phyloP scores from a whole-genome alignment of 2,113 vertebrate genomes.

The Gymnorhina tibicen region DNA sequence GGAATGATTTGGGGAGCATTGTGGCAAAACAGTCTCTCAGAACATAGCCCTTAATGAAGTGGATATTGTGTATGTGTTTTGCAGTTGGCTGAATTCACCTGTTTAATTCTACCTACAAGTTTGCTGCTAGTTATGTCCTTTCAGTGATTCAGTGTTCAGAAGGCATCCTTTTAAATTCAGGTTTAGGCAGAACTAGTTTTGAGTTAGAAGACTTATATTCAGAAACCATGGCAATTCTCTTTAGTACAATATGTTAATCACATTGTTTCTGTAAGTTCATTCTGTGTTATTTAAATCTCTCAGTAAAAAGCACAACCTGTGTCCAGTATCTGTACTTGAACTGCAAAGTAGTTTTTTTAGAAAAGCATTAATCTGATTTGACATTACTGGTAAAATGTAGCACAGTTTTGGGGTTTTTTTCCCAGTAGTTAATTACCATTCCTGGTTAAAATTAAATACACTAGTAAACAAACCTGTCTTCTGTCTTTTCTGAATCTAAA shows the following conservation, averaged over 20 bases:
- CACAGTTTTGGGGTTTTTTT: rapidly evolving
- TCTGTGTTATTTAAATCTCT: not conserved
- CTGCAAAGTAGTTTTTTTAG: not conserved
- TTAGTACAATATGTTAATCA: not conserved
- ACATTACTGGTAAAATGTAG: not conserved
- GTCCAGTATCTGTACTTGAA: not conserved
- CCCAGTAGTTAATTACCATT: not conserved
- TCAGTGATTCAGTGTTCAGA: not conserved
- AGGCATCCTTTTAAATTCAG: not conserved
- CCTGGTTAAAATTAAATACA: not conserved
- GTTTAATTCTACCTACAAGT: not conserved
- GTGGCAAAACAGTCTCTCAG: not conserved
- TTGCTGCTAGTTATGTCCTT: not conserved
- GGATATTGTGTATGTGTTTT: not conserved
- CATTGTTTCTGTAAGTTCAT: not conserved
- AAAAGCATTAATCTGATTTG: not conserved
- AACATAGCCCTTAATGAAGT: not conserved
- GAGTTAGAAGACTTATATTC: not conserved
- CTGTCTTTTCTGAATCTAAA: not conserved
- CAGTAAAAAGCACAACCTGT: not conserved
- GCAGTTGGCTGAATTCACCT: not conserved
- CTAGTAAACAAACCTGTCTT: not conserved
- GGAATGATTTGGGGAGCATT: not conserved
- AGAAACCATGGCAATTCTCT: not conserved
- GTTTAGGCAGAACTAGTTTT: not conserved